Conservation (phyloP, 2,888 invertebrate species). For the Orchesella flavescens region DNA sequence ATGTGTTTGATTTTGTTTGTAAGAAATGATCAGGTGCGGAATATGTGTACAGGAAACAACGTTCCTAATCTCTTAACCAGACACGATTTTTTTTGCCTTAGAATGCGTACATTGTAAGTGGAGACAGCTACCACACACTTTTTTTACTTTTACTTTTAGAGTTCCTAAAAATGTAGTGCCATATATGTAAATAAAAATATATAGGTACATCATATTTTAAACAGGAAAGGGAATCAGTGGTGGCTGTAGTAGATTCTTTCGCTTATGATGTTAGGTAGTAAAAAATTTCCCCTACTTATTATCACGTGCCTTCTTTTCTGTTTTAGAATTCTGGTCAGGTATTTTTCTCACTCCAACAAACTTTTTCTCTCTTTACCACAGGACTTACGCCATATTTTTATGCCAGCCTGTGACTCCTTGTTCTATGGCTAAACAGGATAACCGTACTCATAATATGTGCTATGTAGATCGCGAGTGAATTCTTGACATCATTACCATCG, state of each 20-base stretch:
- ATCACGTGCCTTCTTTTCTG: conserved; percentile 47
- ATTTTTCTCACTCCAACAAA: conserved; percentile 57
- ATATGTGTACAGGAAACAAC: conserved; percentile 1
- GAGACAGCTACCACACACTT: neutral
- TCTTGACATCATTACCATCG: conserved; percentile 45
- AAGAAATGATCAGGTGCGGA: conserved; percentile 51
- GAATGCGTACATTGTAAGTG: neutral
- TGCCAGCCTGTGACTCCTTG: conserved; percentile 24
- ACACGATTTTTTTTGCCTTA: neutral
- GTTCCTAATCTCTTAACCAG: neutral
- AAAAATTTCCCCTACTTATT: conserved; percentile 47
- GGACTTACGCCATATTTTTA: conserved; percentile 34
- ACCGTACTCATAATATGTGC: conserved; percentile 8
- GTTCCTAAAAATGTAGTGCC: neutral
- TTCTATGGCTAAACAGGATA: conserved; percentile 34
- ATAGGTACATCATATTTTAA: conserved; percentile 21
- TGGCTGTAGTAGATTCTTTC: conserved; percentile 3
- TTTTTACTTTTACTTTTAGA: too few relatives aligned
- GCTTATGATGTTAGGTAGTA: conserved; percentile 21
- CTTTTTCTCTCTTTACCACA: conserved; percentile 42
- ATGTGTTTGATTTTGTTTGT: conserved; percentile 43
- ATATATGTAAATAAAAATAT: neutral
- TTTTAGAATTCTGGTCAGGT: conserved; percentile 55
- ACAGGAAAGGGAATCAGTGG: conserved; percentile 5
- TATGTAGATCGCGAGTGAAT: conserved; percentile 51